Percentiles rank a stretch among this genome's conserved stretches.
Evolutionary conservation across 2,888 invertebrate species (phyloP).

Genomic region (Palloptera scutellata): DNA sequence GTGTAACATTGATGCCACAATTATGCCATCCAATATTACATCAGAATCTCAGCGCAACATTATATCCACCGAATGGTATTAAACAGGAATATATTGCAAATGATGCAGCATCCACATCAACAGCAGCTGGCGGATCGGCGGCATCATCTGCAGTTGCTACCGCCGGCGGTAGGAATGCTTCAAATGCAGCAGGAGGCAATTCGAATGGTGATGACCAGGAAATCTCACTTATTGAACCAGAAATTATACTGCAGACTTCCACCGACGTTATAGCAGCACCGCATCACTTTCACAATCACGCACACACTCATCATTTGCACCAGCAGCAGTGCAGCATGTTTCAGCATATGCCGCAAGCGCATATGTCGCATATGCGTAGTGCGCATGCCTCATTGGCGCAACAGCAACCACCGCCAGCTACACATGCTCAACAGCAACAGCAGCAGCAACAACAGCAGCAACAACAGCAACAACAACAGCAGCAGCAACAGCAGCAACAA

Average conservation of each 20-base stretch:
- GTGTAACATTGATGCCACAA: slow-evolving; percentile 59
- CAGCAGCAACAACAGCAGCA: slow-evolving; percentile 45
- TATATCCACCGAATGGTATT: slow-evolving; percentile 57
- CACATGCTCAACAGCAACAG: slow-evolving; percentile 43
- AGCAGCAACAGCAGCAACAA: slow-evolving; percentile 37
- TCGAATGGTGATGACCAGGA: slow-evolving; percentile 49
- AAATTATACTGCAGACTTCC: slow-evolving; percentile 58
- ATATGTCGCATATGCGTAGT: slow-evolving; percentile 57
- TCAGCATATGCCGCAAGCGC: slow-evolving; percentile 59
- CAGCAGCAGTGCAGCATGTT: slow-evolving; percentile 59
- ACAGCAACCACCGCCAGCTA: slow-evolving; percentile 47
- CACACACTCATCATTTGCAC: slow-evolving; percentile 46
- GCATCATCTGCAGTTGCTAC: slow-evolving; percentile 29
- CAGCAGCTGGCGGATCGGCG: background rate
- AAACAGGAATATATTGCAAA: slow-evolving; percentile 52
- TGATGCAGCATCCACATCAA: slow-evolving; percentile 30
- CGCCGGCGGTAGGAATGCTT: slow-evolving; percentile 30
- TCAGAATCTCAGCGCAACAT: slow-evolving; percentile 55
- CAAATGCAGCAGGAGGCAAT: slow-evolving; percentile 25
- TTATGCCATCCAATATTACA: slow-evolving; percentile 58
- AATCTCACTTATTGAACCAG: slow-evolving; percentile 56
- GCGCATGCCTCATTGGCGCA: slow-evolving; percentile 41
- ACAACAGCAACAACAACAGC: slow-evolving; percentile 44
- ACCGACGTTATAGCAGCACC: slow-evolving; percentile 53
- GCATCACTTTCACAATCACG: slow-evolving; percentile 53